Evolutionary conservation across 1,140 invertebrate species (phyloP).

Genomic region (Epicauta chinensis): DNA sequence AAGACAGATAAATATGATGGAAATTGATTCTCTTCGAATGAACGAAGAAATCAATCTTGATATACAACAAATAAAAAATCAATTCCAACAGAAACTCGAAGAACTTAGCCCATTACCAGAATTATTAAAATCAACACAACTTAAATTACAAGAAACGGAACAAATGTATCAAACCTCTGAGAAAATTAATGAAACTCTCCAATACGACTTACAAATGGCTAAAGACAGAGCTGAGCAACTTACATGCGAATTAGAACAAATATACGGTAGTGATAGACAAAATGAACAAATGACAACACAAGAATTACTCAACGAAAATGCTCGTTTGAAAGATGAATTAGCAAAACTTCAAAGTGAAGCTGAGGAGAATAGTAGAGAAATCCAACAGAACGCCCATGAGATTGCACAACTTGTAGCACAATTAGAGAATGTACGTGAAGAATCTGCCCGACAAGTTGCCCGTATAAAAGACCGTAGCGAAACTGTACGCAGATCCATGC

Average conservation of each 20-base stretch:
- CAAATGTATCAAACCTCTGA: constrained; percentile 57
- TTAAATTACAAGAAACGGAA: constrained; percentile 63
- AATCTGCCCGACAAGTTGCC: constrained; percentile 61
- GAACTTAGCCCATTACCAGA: constrained; percentile 67
- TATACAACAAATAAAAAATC: constrained; percentile 65
- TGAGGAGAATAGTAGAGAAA: constrained; percentile 47
- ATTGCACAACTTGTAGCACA: constrained; percentile 56
- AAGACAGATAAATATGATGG: constrained; percentile 63
- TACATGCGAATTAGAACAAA: constrained; percentile 40
- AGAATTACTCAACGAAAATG: constrained; percentile 48
- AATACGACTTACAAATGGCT: constrained; percentile 49
- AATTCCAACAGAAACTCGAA: constrained; percentile 69
- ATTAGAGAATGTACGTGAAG: constrained; percentile 60
- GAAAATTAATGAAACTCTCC: constrained; percentile 54
- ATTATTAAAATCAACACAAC: constrained; percentile 63
- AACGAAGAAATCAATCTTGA: constrained; percentile 70
- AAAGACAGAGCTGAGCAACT: constrained; percentile 50
- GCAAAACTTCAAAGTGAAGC: constrained; percentile 45
- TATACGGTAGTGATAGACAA: constrained; percentile 38
- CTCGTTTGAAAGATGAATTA: constrained; percentile 44
- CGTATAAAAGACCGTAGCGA: constrained; percentile 50
- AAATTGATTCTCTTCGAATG: constrained; percentile 67
- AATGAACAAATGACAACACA: constrained; percentile 41
- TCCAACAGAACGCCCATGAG: constrained; percentile 52
- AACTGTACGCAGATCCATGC: constrained; percentile 50